Base-by-base conservation (phyloP, 2,888 invertebrate genomes). In the Drosophila barbarae region DNA sequence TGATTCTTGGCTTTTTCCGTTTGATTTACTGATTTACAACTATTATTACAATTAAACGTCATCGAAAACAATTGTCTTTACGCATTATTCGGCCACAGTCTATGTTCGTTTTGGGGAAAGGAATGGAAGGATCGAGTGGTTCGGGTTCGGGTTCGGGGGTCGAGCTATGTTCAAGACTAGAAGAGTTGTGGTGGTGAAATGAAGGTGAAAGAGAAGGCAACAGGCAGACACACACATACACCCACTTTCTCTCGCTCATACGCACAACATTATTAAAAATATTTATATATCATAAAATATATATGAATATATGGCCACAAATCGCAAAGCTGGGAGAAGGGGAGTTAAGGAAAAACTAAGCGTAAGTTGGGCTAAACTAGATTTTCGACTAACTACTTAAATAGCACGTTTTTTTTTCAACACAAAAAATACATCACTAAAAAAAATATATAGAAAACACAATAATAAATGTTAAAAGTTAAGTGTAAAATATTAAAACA, bases 371-470 rank as follows among this genome's bases (percentile, higher is more conserved):
- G 64, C 79, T 84, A 54, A 82, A 82, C 82, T 84, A 79, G 46
- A 84, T 84, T 78, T 69, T 73, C 55, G 57, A 69, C 84, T 79
- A 79, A 76, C 84, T 79, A 84, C 84, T 71, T 74, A 80, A 80
- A 83, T 56, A 70, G 66, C 66, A 64, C 63, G 23, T 21, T 39
- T 39, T 39, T 13, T 39, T 39, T 21, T 13, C 39, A 39, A 52
- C 52, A 52, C 30, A 46, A 52, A 76, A 63, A 59, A 42, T 41
- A 47, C 51, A 41, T 41, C 3, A 2, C 2, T 23, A 38, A 36
- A 21, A 53, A 39, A 49, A 39, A 66, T 32, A 51, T 18, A 18
- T 18, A 1, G 26, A 44, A 59, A 51, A 51, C 42, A 58, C 49
- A 42, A 32, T 26, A n/a, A 26, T 21, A 51, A 44, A n/a, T 26